Evolutionary conservation across 2,888 invertebrate genomes (phyloP), one percentile per base, ranked within the genome.

Genomic region (Eristalis tenax): DNA sequence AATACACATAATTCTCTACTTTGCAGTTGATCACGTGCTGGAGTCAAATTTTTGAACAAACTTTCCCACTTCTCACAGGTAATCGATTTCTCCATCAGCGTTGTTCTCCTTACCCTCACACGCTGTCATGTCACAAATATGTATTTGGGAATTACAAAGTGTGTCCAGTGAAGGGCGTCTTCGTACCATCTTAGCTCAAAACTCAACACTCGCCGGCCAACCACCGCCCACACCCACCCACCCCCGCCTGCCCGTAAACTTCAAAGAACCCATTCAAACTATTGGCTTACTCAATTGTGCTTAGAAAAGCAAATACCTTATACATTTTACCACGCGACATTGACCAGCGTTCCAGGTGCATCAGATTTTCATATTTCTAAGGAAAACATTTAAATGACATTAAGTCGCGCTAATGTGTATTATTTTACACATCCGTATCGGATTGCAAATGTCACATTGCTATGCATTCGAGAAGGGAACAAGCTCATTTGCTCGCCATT

Each of bases 321-420:
- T 23, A 38, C 50, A 79, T 80, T 83, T 70, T 50, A 18, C 43
- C 50, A 70, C 50, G 56, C 56, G 81, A 76, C 83, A 80, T 79
- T 83, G 74, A 78, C 69, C 43, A 65, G 63, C 57, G 43, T 73
- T 66, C 23, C 82, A 85, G 73, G 77, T 77, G 76, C 69, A 77
- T 82, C 74, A 59, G 38, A 77, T 82, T 82, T 78, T 82, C 70
- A 86, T 56, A 78, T 71, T 86, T 86, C 85, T 74, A 82, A 82
- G 82, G 50, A 86, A 84, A 80, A 71, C 73, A 77, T 85, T 85
- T 69, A 68, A 66, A 73, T 73, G 57, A 64, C 68, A 85, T 73
- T 73, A 85, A 68, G 69, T 50, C 68, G 50, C 73, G 32, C 57
- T 50, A 68, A 59, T 59, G 38, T 76, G 81, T 73, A 65, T 78